Conservation (phyloP, 2,113 vertebrate genomes). For the Caloenas nicobarica region DNA sequence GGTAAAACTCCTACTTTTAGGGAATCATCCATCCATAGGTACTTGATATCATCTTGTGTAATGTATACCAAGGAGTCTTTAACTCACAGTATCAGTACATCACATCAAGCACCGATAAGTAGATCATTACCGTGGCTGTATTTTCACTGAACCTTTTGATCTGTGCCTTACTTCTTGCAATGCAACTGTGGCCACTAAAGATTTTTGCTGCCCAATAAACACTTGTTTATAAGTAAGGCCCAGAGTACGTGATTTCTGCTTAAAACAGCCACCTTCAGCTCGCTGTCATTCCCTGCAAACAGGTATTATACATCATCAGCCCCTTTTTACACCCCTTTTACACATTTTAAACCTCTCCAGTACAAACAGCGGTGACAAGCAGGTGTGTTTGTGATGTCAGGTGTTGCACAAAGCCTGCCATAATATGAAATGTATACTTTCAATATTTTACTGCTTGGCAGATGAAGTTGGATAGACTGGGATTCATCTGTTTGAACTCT, state of each 20-base stretch:
- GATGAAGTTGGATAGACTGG: not conserved
- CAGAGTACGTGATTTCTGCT: not conserved
- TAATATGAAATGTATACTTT: not conserved
- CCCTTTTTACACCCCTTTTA: not conserved
- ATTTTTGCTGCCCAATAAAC: not conserved
- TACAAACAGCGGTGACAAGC: not conserved
- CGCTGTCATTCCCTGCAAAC: not conserved
- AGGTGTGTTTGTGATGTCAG: not conserved
- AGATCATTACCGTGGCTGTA: not conserved
- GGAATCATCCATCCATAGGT: not conserved
- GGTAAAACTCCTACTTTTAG: accelerated
- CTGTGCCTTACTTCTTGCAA: not conserved
- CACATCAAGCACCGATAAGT: not conserved
- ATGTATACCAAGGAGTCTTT: not conserved
- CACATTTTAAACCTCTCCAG: not conserved
- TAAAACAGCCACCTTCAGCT: not conserved
- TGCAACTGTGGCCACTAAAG: not conserved
- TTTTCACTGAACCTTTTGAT: not conserved
- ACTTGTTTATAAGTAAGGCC: not conserved
- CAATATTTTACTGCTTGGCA: not conserved
- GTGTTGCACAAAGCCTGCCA: not conserved
- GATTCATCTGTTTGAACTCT: not conserved
- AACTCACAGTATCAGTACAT: not conserved
- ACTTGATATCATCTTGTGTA: accelerated
- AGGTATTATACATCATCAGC: not conserved